Evolutionary conservation across 2,113 vertebrate species (phyloP), one percentile per base, ranked within the genome.

Genomic region (Cervus canadensis): DNA sequence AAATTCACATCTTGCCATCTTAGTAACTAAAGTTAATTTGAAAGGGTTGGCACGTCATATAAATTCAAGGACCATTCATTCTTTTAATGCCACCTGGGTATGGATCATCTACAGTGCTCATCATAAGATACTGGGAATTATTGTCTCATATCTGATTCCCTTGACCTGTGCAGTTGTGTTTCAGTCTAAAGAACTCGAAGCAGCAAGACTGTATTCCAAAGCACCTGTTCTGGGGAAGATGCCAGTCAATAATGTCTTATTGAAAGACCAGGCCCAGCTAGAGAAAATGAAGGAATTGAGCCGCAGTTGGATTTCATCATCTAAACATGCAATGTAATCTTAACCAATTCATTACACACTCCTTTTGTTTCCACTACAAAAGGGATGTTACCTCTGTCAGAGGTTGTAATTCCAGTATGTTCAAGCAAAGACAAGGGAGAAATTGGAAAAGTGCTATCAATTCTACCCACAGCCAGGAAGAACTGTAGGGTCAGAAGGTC

Each of bases 301-400:
- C 94, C 95, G 79, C 97, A 78, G 85, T 19, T 89, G 96, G 86
- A 97, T 98, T 97, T 95, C 86, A 87, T 97, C 97, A 95, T 97
- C 93, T 98, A 95, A 97, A 95, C 28, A 23, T 95, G 96, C 74
- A 97, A 15, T 91, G 36, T 11, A 91, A 98, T 97, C 96, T 88
- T 95, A 97, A 94, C 96, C 98, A 98, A 92, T 97, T 98, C 98
- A 97, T 94, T 95, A 98, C 90, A 92, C 50, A 85, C 91, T 90
- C 96, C 97, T 98, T 99, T 98, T 98, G 97, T 98, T 99, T 98
- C 97, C 96, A 97, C 97, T 93, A 97, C 98, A 98, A 98, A 98
- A 98, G 97, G 84, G 98, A 98, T 83, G 97, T 95, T 98, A 97
- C 95, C 87, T 98, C 96, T 98, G 96, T 97, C 98, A 98, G 98